Evolutionary conservation across 2,113 vertebrate species (phyloP), one percentile per base, ranked within the genome.

Genomic region (Mungos mungo): DNA sequence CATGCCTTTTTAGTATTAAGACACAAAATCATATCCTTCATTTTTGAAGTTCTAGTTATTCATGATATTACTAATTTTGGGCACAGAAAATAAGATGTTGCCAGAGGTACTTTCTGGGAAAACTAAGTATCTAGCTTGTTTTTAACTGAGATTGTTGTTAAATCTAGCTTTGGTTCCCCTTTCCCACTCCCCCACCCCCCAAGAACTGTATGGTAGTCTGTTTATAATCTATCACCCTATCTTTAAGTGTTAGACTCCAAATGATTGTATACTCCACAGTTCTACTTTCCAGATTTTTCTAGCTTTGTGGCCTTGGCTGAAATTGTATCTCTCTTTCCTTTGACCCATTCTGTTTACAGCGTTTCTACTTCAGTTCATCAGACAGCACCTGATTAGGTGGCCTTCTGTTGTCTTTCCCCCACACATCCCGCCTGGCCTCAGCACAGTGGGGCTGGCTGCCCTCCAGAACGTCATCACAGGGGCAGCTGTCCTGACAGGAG

Each of bases 1-100:
- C 92, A 97, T 96, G 87, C 38, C 68, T 98, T 97, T 95, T 97
- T 92, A 90, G 95, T 94, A 93, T 94, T 95, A 93, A 97, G 96
- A 90, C 31, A 88, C 88, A 97, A 92, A 96, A 69, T 98, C 23
- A 88, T 82, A 92, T 88, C 79, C 80, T 96, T 96, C 38, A 79
- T 47, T 96, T 96, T 94, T 76, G 65, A 96, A 96, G 84, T 88
- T 95, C 79, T 4, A 77, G 27, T 68, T 96, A 95, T 96, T 79
- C 14, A 1, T 92, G 80, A 74, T 96, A 96, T 88, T 97, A 81
- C 92, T 97, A 94, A 97, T 96, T 96, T 84, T 93, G 68, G 88
- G 91, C 84, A 92, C 21, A 96, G 66, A 31, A 97, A 96, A 96
- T 91, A 96, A 96, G 68, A 96, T 50, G 92, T 57, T 88, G 69